A percentile compares a stretch with the other conserved stretches of the same genome.
phyloP scores from a whole-genome alignment of 1,140 invertebrate species.

The Agrypnia vestita region DNA sequence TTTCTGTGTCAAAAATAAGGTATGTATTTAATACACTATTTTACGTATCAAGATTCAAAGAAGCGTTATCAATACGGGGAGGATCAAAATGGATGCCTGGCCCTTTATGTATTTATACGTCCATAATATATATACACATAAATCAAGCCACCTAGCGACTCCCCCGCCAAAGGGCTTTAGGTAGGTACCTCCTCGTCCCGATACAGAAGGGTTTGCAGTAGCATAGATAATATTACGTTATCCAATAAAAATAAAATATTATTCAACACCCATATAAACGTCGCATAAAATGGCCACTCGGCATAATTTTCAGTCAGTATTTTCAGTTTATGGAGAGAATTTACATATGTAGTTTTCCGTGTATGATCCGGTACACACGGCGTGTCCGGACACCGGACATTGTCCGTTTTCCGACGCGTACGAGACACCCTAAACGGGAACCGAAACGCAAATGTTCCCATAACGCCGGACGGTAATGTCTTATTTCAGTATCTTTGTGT shows the following conservation, averaged over 20 bases:
- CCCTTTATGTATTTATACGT: neutral
- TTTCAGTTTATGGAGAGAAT: slow-evolving; percentile 52
- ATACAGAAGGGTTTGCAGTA: slow-evolving; percentile 45
- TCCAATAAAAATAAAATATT: slow-evolving; percentile 70
- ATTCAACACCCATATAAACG: slow-evolving; percentile 71
- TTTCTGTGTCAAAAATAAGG: too few species aligned
- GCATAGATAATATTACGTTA: slow-evolving; percentile 63
- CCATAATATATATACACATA: neutral
- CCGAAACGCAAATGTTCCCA: slow-evolving; percentile 29
- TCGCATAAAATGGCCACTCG: slow-evolving; percentile 69
- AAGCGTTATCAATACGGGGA: too few species aligned
- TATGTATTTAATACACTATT: too few species aligned
- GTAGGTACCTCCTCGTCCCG: slow-evolving; percentile 33
- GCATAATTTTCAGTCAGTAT: slow-evolving; percentile 69
- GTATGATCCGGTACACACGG: slow-evolving; percentile 1
- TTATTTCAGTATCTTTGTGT: slow-evolving; percentile 6
- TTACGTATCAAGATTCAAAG: too few species aligned
- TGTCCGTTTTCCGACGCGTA: slow-evolving; percentile 1
- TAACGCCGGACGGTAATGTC: slow-evolving; percentile 39
- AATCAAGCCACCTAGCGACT: neutral
- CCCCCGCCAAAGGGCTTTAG: neutral
- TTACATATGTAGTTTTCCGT: slow-evolving; percentile 55
- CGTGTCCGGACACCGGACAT: slow-evolving; percentile 28
- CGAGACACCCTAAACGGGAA: slow-evolving; percentile 18
- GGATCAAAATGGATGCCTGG: too few species aligned